These are phyloP conservation scores for Triops cancriformis DNA, from an alignment of 1,140 invertebrate genomes.

Conservation along the genomic window DNA sequence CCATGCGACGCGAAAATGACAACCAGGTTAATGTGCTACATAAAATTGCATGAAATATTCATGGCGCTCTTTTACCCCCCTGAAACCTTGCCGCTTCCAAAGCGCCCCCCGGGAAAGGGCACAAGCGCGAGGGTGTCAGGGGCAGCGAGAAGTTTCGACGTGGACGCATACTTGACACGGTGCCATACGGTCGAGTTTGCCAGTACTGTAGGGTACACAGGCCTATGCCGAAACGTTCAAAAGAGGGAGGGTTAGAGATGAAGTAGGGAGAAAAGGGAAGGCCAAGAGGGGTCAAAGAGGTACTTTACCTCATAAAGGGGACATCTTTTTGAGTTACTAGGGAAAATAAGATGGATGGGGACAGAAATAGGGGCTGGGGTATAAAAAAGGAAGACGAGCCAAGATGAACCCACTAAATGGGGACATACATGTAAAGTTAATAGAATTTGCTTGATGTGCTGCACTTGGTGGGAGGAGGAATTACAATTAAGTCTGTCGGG, in stretches of 20 bases:
- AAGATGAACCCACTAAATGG: background rate
- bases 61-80: background rate
- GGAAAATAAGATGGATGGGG: background rate
- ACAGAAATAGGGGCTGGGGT: background rate
- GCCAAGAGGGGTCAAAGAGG: conserved; percentile 12
- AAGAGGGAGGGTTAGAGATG: background rate
- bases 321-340: background rate
- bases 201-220: background rate
- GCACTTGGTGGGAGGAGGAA: background rate
- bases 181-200: background rate
- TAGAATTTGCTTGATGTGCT: background rate
- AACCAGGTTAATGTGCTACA: conserved; percentile 23
- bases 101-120: background rate
- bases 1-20: conserved; percentile 21
- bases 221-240: background rate
- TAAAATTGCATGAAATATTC: conserved; percentile 26
- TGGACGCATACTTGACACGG: background rate
- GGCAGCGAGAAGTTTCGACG: background rate
- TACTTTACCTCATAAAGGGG: conserved; percentile 12
- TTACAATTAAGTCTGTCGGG: background rate
- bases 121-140: background rate
- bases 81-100: background rate
- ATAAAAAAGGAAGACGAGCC: conserved; percentile 7
- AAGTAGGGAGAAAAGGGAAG: background rate
- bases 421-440: background rate